Conservation (phyloP, 2,113 vertebrate genomes). For the Oenanthe oenanthe region DNA sequence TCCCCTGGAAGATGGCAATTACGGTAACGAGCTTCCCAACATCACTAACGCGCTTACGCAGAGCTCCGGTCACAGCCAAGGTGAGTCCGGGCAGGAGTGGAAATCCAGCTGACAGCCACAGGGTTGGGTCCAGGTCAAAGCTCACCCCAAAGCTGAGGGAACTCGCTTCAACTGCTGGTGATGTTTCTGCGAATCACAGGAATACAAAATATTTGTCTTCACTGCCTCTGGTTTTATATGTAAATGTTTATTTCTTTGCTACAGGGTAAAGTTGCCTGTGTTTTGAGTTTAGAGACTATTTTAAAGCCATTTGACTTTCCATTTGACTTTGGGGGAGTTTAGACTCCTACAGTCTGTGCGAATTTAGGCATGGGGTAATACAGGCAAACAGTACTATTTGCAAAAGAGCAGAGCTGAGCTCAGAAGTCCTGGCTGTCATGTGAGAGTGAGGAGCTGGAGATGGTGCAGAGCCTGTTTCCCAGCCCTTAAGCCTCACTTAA, state of each 20-base stretch:
- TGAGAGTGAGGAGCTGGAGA: not conserved
- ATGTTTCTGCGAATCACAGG: not conserved
- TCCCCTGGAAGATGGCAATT: constrained; percentile 97
- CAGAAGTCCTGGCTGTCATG: not conserved
- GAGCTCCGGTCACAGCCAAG: constrained; percentile 87
- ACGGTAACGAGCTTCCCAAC: constrained; percentile 94
- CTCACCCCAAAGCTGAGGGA: not conserved
- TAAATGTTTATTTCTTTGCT: not conserved
- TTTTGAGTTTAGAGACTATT: not conserved
- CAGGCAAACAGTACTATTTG: not conserved
- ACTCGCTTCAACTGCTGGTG: not conserved
- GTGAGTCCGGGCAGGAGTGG: constrained; percentile 69
- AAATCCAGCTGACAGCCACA: not conserved
- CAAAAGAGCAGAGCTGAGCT: not conserved
- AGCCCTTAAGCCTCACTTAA: not conserved
- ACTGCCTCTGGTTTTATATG: not conserved
- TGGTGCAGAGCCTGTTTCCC: not conserved
- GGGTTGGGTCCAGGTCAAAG: not conserved
- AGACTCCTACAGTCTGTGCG: not conserved
- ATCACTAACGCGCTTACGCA: constrained; percentile 96
- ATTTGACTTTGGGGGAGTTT: not conserved
- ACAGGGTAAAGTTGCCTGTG: not conserved
- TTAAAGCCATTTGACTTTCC: not conserved
- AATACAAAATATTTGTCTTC: not conserved
- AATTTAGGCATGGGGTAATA: not conserved